These are phyloP conservation scores for Varanus komodoensis DNA, from an alignment of 2,113 vertebrate genomes.

Conservation along the genomic window DNA sequence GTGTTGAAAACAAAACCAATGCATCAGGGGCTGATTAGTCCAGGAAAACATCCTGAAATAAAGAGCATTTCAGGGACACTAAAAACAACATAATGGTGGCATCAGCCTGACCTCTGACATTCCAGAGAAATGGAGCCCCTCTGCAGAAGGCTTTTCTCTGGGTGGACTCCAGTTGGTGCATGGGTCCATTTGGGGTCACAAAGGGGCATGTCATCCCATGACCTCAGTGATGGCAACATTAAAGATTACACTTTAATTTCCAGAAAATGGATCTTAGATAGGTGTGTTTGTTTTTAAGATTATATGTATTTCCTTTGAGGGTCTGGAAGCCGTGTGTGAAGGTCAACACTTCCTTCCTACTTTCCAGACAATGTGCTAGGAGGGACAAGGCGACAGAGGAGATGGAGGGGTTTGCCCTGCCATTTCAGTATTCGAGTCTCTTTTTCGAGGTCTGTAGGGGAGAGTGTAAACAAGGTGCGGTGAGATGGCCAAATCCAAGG, in stretches of 20 bases:
- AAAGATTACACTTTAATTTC: background rate
- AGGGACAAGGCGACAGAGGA: background rate
- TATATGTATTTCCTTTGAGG: background rate
- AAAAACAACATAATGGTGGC: too few relatives aligned
- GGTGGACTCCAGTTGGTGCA: too few relatives aligned
- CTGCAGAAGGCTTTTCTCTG: too few relatives aligned
- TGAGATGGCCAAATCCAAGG: background rate
- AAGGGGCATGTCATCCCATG: too few relatives aligned
- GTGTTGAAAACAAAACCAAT: too few relatives aligned
- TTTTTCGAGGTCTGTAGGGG: background rate
- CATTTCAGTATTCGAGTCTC: background rate
- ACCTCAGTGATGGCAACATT: too few relatives aligned
- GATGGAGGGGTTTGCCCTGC: background rate
- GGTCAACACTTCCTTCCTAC: background rate
- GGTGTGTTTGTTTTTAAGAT: background rate
- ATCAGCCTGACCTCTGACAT: too few relatives aligned
- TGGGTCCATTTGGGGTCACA: too few relatives aligned
- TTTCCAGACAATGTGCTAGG: background rate
- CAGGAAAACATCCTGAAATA: too few relatives aligned
- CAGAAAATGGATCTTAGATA: background rate
- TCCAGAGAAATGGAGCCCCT: too few relatives aligned
- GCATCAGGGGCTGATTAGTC: too few relatives aligned
- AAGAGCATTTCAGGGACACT: too few relatives aligned
- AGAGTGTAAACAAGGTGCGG: background rate
- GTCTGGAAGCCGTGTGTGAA: background rate